Percentiles rank a stretch among this genome's conserved stretches.
phyloP scores from a whole-genome alignment of 1,140 invertebrate genomes.

The Augochlora pura region DNA sequence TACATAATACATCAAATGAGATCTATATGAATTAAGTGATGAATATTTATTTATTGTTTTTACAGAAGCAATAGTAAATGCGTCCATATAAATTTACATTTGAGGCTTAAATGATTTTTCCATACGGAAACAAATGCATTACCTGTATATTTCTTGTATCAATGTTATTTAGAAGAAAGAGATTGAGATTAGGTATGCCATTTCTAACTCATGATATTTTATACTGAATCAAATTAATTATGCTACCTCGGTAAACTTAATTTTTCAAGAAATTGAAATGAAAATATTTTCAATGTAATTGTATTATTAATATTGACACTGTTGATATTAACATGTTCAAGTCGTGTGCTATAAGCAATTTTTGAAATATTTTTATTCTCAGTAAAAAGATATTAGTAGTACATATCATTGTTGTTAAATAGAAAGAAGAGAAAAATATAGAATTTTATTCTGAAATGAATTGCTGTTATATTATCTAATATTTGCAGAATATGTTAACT shows the following conservation, averaged over 20 bases:
- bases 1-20: background rate
- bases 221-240: background rate
- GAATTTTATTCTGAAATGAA: conserved; percentile 15
- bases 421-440: conserved; percentile 12
- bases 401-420: conserved; percentile 26
- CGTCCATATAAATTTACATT: conserved; percentile 56
- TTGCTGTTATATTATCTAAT: conserved; percentile 28
- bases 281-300: conserved; percentile 25
- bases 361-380: conserved; percentile 17
- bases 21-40: conserved; percentile 22
- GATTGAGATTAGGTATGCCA: conserved; percentile 46
- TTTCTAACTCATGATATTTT: background rate
- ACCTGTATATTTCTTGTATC: conserved; percentile 36
- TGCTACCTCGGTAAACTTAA: conserved; percentile 27
- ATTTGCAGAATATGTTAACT: conserved; percentile 20
- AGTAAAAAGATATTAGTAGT: conserved; percentile 22
- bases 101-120: conserved; percentile 30
- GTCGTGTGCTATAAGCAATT: conserved; percentile 11
- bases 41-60: conserved; percentile 39
- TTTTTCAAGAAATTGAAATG: conserved; percentile 44
- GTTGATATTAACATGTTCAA: conserved; percentile 12
- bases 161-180: conserved; percentile 34
- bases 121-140: conserved; percentile 28
- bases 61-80: conserved; percentile 71
- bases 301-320: conserved; percentile 12